These are phyloP conservation scores for Sebastes iracundus DNA, from an alignment of 2,797 vertebrate species.

Conservation along the genomic window DNA sequence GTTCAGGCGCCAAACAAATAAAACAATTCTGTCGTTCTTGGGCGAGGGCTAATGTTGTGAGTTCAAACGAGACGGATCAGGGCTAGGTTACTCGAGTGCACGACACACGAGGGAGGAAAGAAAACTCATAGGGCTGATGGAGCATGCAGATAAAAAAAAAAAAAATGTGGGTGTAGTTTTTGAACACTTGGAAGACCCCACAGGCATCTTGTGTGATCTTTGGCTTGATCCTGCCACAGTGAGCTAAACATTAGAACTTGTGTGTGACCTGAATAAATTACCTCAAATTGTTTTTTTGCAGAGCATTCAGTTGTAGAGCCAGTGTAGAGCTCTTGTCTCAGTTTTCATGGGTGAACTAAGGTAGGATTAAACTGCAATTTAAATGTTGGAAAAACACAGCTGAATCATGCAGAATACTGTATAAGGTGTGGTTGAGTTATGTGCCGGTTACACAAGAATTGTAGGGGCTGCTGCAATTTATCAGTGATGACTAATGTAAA, in stretches of 20 bases:
- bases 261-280: slow-evolving; percentile 31
- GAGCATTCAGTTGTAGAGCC: not conserved
- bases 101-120: not conserved
- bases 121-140: not conserved
- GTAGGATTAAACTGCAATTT: not conserved
- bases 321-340: not conserved
- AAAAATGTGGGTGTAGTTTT: not conserved
- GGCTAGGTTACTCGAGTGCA: slow-evolving; percentile 52
- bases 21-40: not conserved
- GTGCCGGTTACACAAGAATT: too few species aligned
- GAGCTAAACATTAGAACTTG: slow-evolving; percentile 2
- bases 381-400: not conserved
- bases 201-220: slow-evolving; percentile 12
- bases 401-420: not conserved
- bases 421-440: not conserved
- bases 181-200: not conserved
- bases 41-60: slow-evolving; percentile 1
- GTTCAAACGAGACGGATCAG: not conserved
- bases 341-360: not conserved
- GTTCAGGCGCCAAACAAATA: slow-evolving; percentile 16
- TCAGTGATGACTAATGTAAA: too few species aligned
- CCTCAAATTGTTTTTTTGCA: slow-evolving; percentile 6
- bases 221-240: not conserved
- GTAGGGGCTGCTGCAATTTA: too few species aligned
- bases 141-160: not conserved